Base-by-base conservation (phyloP, 2,113 vertebrate genomes). In the Anser brachyrhynchus region DNA sequence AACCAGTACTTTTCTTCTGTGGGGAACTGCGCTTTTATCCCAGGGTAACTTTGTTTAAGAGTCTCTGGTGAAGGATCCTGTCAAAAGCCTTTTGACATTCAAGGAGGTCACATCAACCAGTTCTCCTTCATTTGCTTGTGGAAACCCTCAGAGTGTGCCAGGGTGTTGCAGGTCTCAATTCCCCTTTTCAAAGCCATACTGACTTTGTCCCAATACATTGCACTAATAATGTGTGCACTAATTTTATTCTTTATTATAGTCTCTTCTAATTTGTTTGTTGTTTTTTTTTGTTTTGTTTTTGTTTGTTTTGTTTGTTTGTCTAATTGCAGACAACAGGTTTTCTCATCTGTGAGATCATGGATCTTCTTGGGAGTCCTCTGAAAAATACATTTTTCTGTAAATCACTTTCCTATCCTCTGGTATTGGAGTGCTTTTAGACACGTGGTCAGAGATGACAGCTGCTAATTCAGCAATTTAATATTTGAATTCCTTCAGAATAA, bases 191-290 rank as follows among this genome's bases (percentile, higher is more conserved):
- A 92, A 77, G 22, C 76, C 6, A 3, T 13, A 17, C 12, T 67
- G 29, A 54, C 41, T 65, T 37, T 77, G 69, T 11, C 46, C 49
- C 17, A 75, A 13, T 12, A 55, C 15, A 75, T 35, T 35, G 46
- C 20, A 33, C 21, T 67, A 81, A 39, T 71, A 7, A 52, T 0
- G 0, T 11, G 61, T 3, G 5, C 10, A 51, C 5, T 54, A 39
- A 67, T 58, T 39, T 41, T 39, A 71, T 7, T 82, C 35, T 25
- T 64, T 57, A 58, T 79, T 67, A 11, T 26, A 44, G 17, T 78
- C 74, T 78, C 15, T 74, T 66, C 65, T 35, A 22, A 67, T 73
- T 37, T 52, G 16, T 54, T 87, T 88, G 31, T 39, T 57, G 7
- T 37, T 37, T 37, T 37, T 37, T 37, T 37, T 37, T 37, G 37